Evolutionary conservation across 2,113 vertebrate genomes (phyloP), one percentile per base, ranked within the genome.

Genomic region (Nerophis ophidion): DNA sequence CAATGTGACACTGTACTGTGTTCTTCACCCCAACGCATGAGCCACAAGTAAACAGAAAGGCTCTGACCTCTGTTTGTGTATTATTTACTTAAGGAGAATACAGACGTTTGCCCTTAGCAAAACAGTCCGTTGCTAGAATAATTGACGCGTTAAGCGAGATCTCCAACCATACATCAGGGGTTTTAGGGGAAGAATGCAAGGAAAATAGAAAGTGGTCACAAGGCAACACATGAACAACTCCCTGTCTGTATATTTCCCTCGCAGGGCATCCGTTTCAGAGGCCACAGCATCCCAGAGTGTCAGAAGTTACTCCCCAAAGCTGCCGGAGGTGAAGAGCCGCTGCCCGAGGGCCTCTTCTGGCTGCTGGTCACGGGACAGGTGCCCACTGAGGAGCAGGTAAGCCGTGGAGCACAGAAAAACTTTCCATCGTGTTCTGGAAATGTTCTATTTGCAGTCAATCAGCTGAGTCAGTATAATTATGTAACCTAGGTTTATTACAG

Each of bases 291-390:
- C 67, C 96, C 95, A 3, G 95, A 99, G 71, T 99, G 95, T 74
- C 95, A 99, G 87, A 83, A 94, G 81, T 65, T 96, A 76, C 84
- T 99, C 65, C 95, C 96, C 62, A 98, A 94, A 80, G 94, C 92
- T 6, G 81, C 91, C 0, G 95, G 93, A 38, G 95, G 96, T 0
- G 90, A 92, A 68, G 96, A 99, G 71, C 96, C 96, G 0, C 89
- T 99, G 63, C 96, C 95, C 0, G 96, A 98, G 71, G 95, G 95
- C 5, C 92, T 98, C 15, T 99, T 98, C 87, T 99, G 96, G 96
- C 91, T 98, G 80, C 82, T 98, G 80, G 87, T 98, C 75, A 99
- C 96, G 0, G 96, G 96, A 35, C 88, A 95, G 49, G 87, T 97
- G 66, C 96, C 96, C 64, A 92, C 88, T 8, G 92, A 93, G 61